Conservation (phyloP, 2,113 vertebrate species). For the Labrus mixtus region DNA sequence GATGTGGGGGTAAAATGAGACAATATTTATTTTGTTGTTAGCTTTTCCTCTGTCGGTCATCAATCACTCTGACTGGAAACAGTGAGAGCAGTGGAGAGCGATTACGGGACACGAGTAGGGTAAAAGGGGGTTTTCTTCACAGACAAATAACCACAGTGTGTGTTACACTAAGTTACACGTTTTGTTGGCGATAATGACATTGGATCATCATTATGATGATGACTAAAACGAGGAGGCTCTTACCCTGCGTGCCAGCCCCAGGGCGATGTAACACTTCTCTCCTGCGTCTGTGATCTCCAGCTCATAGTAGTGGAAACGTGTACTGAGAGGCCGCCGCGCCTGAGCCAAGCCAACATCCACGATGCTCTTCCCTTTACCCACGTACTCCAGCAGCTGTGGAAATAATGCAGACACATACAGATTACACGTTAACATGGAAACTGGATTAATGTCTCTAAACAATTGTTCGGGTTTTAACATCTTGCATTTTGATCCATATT, state of each 20-base stretch:
- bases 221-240: conserved; percentile 40
- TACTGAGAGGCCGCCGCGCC: conserved; percentile 91
- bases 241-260: conserved; percentile 94
- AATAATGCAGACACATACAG: background rate
- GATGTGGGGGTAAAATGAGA: conserved; percentile 72
- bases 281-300: conserved; percentile 93
- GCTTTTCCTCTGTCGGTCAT: conserved; percentile 73
- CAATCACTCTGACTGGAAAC: conserved; percentile 76
- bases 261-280: conserved; percentile 94
- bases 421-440: background rate
- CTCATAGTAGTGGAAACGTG: conserved; percentile 94
- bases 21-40: conserved; percentile 79
- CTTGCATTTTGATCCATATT: background rate
- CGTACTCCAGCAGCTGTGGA: conserved; percentile 86
- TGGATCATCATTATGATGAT: conserved; percentile 20
- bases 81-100: conserved; percentile 60
- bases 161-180: background rate
- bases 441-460: background rate
- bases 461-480: background rate
- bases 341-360: conserved; percentile 94
- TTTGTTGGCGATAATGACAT: conserved; percentile 20
- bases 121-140: conserved; percentile 16
- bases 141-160: conserved; percentile 32
- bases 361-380: conserved; percentile 93
- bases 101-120: conserved; percentile 34